phyloP scores from a whole-genome alignment of 2,888 invertebrate genomes.

The Pantelozetes paolii region DNA sequence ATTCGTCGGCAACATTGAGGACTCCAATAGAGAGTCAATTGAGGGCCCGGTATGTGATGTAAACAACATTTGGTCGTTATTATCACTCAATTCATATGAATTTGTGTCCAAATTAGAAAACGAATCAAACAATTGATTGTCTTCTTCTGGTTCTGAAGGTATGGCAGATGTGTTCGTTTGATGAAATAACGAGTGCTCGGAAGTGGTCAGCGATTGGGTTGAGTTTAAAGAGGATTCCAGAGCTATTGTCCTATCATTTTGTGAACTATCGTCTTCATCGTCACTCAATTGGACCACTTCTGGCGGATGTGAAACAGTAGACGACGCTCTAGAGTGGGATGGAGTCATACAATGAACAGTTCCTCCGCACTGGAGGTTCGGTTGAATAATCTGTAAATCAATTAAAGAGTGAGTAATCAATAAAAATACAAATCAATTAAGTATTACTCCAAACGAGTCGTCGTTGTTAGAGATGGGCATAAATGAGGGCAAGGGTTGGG shows the following conservation, averaged over 20 bases:
- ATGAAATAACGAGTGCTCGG: not conserved
- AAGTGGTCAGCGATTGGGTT: not conserved
- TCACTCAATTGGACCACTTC: conserved; percentile 47
- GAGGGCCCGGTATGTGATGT: not conserved
- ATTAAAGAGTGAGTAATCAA: not conserved
- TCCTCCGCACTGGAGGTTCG: conserved; percentile 46
- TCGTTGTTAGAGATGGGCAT: conserved; percentile 30
- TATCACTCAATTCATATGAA: no score
- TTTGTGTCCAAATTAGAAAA: no score
- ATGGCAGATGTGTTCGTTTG: not conserved
- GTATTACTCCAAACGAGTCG: conserved; percentile 30
- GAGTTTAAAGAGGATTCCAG: not conserved
- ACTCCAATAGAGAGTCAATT: no score
- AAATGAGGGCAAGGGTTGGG: not conserved
- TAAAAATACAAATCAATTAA: conserved; percentile 15
- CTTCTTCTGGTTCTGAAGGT: no score
- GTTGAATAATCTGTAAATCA: conserved; percentile 42
- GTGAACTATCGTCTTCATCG: conserved; percentile 43
- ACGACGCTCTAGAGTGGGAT: conserved; percentile 42
- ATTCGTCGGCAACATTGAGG: not conserved
- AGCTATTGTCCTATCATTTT: no score
- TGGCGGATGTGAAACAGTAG: conserved; percentile 43
- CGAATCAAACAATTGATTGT: no score
- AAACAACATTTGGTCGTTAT: no score
- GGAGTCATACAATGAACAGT: conserved; percentile 42